Conservation (phyloP, 2,888 invertebrate species). For the Oligia latruncula region DNA sequence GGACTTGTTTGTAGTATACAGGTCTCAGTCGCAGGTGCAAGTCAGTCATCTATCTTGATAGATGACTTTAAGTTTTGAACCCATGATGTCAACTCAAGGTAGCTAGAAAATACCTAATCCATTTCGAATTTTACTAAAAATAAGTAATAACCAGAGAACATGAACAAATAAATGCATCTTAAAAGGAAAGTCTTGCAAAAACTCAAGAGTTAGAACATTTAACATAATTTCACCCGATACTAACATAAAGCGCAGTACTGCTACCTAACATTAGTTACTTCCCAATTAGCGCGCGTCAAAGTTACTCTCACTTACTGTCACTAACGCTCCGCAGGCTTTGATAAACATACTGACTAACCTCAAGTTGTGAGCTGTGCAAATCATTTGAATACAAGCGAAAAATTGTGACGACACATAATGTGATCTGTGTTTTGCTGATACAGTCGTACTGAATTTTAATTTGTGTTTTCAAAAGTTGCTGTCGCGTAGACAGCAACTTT, state of each 20-base stretch:
- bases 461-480: constrained; percentile 14
- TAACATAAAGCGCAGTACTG: neutral
- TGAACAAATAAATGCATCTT: neutral
- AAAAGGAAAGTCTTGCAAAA: neutral
- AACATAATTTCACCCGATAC: neutral
- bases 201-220: too few relatives aligned
- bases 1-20: neutral
- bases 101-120: neutral
- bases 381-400: constrained; percentile 15
- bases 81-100: too few relatives aligned
- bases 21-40: too few relatives aligned
- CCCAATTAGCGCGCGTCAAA: constrained; percentile 58
- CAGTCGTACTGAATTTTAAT: constrained; percentile 18
- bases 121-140: too few relatives aligned
- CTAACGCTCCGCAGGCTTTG: constrained; percentile 35
- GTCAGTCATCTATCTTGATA: too few relatives aligned
- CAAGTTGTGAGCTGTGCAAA: constrained; percentile 13
- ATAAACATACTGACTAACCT: constrained; percentile 35
- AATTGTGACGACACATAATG: neutral
- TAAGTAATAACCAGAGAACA: neutral
- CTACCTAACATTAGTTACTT: constrained; percentile 30
- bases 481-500: too few relatives aligned
- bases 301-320: constrained; percentile 28
- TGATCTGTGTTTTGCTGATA: constrained; percentile 8
- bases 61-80: neutral